Percentiles rank a stretch among this genome's conserved stretches.
Evolutionary conservation across 1,140 invertebrate species (phyloP).

Genomic region (Trachymyrmex septentrionalis): DNA sequence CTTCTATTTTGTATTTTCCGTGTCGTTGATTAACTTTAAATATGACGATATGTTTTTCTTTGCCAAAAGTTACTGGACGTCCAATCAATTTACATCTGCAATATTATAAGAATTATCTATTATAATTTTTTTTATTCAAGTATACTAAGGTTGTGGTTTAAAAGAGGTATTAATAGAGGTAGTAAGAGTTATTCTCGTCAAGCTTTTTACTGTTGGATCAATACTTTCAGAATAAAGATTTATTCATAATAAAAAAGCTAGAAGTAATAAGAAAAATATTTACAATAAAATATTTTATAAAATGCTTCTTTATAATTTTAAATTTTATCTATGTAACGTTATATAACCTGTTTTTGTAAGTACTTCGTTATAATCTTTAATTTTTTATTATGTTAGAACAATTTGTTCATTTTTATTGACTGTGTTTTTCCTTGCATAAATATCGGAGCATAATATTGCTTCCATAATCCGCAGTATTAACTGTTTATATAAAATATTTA

Average conservation of each 20-base stretch:
- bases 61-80: background rate
- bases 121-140: slow-evolving; percentile 10
- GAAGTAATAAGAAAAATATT: background rate
- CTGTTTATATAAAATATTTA: background rate
- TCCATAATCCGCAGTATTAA: background rate
- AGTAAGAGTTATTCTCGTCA: slow-evolving; percentile 50
- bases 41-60: slow-evolving; percentile 33
- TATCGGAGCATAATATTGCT: background rate
- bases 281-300: slow-evolving; percentile 5
- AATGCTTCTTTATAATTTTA: background rate
- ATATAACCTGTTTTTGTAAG: slow-evolving; percentile 1
- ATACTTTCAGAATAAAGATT: slow-evolving; percentile 45
- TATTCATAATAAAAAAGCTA: slow-evolving; percentile 18
- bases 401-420: background rate
- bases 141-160: background rate
- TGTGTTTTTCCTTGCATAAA: background rate
- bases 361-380: background rate
- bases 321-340: background rate
- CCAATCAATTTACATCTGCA: slow-evolving; percentile 28
- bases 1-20: slow-evolving; percentile 1
- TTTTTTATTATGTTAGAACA: background rate
- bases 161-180: background rate
- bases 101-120: slow-evolving; percentile 30
- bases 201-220: slow-evolving; percentile 37
- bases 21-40: slow-evolving; percentile 33